Evolutionary conservation across 2,888 invertebrate species (phyloP), one percentile per base, ranked within the genome.

Genomic region (Epinotia bilunana): DNA sequence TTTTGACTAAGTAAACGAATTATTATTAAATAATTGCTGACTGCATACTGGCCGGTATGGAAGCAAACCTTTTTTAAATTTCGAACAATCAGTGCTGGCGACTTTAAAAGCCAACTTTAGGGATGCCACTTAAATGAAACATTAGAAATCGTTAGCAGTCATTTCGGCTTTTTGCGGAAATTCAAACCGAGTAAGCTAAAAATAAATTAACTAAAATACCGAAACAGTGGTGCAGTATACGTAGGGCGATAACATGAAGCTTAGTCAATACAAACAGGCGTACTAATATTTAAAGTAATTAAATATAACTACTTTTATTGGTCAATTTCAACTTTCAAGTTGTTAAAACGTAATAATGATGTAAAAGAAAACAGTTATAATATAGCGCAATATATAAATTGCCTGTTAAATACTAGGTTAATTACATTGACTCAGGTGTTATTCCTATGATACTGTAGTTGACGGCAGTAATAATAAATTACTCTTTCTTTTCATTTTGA

Each of bases 171-270:
- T 86, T 87, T 86, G 85, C 85, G 86, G 87, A 87, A 89, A 88
- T 79, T 80, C 81, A 78, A 78, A 82, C 83, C 81, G 74, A 63
- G 69, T 83, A 82, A 83, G 84, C 85, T 86, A 88, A 88, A 89
- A 89, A 88, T 87, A 88, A 88, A 87, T 87, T 87, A 88, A 87
- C 88, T 86, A 86, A 87, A 88, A 87, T 86, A 85, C 84, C 85
- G 86, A 85, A 83, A 83, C 84, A 84, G 84, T 86, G 79, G 57
- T 67, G 78, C 72, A 86, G 87, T 87, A 87, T 79, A 87, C 69
- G 82, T n/a, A 5, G 64, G 70, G 68, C 20, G 74, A 57, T 63
- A 77, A 83, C 81, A 87, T 79, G 60, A 69, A 76, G 70, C 79
- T 46, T 70, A 80, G 78, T 78, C 74, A 28, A 67, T 78, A 46